phyloP scores from a whole-genome alignment of 2,113 vertebrate species.

The Semnopithecus entellus region DNA sequence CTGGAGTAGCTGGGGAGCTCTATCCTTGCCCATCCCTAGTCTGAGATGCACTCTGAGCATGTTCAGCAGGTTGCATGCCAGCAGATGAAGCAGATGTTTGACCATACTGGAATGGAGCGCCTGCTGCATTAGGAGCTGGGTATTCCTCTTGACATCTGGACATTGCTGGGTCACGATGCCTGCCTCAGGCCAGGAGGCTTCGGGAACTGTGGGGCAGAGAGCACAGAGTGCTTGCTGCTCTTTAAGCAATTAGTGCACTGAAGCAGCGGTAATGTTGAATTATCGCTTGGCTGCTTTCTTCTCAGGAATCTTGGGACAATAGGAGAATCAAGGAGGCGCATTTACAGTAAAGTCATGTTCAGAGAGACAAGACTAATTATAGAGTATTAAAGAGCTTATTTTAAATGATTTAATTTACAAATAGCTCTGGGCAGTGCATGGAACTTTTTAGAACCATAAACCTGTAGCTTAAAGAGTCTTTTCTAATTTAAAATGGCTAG shows the following conservation, averaged over 20 bases:
- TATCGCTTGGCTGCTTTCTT: slow-evolving; percentile 92
- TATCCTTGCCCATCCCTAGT: slow-evolving; percentile 58
- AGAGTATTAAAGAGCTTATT: slow-evolving; percentile 80
- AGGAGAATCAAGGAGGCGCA: slow-evolving; percentile 84
- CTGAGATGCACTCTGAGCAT: neutral
- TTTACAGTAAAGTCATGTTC: slow-evolving; percentile 87
- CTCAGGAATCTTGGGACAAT: slow-evolving; percentile 91
- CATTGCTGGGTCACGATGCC: slow-evolving; percentile 89
- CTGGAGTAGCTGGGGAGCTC: slow-evolving; percentile 8
- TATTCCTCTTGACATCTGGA: slow-evolving; percentile 98
- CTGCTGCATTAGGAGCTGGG: slow-evolving; percentile 92
- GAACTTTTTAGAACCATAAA: slow-evolving; percentile 72
- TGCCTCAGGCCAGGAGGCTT: slow-evolving; percentile 93
- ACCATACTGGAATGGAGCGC: slow-evolving; percentile 93
- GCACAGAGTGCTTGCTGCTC: slow-evolving; percentile 89
- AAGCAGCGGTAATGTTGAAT: slow-evolving; percentile 94
- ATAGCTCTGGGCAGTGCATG: slow-evolving; percentile 69
- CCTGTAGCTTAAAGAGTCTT: slow-evolving; percentile 42
- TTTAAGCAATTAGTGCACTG: slow-evolving; percentile 92
- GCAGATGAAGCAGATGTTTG: slow-evolving; percentile 96
- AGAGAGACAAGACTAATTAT: slow-evolving; percentile 85
- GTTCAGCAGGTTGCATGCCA: slow-evolving; percentile 88
- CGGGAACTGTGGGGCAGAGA: slow-evolving; percentile 92
- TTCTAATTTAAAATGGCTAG: slow-evolving; percentile 76
- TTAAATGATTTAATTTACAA: slow-evolving; percentile 77